phyloP scores from a whole-genome alignment of 2,797 vertebrate genomes.

The Myripristis jacobus region DNA sequence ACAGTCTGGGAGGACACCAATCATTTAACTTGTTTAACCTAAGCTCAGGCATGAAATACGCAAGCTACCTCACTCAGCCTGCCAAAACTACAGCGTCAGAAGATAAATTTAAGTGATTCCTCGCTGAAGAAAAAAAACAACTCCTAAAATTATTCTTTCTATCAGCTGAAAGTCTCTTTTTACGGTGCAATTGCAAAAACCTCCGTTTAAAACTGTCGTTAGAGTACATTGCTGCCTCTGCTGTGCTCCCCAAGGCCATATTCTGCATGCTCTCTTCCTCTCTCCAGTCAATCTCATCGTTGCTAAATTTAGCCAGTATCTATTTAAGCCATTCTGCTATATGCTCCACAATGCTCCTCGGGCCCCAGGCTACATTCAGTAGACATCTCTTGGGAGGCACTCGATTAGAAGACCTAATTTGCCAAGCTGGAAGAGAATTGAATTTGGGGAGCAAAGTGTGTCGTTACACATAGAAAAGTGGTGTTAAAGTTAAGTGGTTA shows the following conservation, averaged over 20 bases:
- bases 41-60: neutral
- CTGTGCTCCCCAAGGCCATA: slow-evolving; percentile 54
- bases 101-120: slow-evolving; percentile 3
- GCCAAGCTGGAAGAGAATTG: slow-evolving; percentile 69
- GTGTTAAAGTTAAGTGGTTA: slow-evolving; percentile 43
- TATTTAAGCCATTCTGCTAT: slow-evolving; percentile 81
- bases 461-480: slow-evolving; percentile 65
- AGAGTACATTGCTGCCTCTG: slow-evolving; percentile 37
- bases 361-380: slow-evolving; percentile 80
- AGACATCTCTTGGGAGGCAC: slow-evolving; percentile 77
- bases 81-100: neutral
- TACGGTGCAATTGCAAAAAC: slow-evolving; percentile 27
- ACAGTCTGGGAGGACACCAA: neutral
- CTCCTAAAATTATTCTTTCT: neutral
- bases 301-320: slow-evolving; percentile 83
- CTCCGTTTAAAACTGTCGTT: slow-evolving; percentile 44
- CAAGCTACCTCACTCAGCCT: neutral
- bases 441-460: slow-evolving; percentile 81
- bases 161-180: slow-evolving; percentile 10
- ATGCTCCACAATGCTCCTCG: slow-evolving; percentile 79
- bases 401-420: slow-evolving; percentile 86
- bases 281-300: slow-evolving; percentile 72
- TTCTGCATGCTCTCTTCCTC: slow-evolving; percentile 45
- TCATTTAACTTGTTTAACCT: slow-evolving; percentile 13
- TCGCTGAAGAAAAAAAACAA: neutral